Evolutionary conservation across 2,888 invertebrate species (phyloP).

Genomic region (Helobdella robusta): DNA sequence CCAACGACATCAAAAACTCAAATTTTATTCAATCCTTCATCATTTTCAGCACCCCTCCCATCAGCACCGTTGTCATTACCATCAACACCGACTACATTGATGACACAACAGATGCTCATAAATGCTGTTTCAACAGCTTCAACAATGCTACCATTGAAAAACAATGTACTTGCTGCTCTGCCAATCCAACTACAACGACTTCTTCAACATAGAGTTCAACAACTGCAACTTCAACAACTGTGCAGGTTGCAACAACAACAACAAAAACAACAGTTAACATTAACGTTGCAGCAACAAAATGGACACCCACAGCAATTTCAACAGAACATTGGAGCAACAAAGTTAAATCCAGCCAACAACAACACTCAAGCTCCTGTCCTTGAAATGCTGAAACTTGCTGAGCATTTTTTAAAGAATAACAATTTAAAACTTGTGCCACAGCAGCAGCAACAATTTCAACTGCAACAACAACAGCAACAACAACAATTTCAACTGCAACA

Average conservation of each 20-base stretch:
- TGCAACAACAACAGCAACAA: background rate
- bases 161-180: background rate
- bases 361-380: constrained; percentile 21
- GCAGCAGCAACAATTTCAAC: background rate
- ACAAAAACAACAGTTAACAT: background rate
- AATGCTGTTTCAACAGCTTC: background rate
- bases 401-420: constrained; percentile 27
- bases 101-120: background rate
- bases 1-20: no score
- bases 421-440: constrained; percentile 10
- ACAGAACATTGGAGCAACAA: constrained; percentile 10
- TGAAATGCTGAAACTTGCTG: constrained; percentile 29
- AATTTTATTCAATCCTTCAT: no score
- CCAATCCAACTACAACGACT: constrained; percentile 3
- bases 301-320: background rate
- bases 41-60: background rate
- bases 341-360: background rate
- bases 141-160: background rate
- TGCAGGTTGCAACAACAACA: constrained; percentile 9
- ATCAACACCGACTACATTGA: background rate
- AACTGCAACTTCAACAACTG: background rate
- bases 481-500: background rate
- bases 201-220: constrained; percentile 7
- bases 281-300: background rate
- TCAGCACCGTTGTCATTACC: background rate